Conservation (phyloP, 1,140 invertebrate genomes). For the Yoshiicerus persimilis region DNA sequence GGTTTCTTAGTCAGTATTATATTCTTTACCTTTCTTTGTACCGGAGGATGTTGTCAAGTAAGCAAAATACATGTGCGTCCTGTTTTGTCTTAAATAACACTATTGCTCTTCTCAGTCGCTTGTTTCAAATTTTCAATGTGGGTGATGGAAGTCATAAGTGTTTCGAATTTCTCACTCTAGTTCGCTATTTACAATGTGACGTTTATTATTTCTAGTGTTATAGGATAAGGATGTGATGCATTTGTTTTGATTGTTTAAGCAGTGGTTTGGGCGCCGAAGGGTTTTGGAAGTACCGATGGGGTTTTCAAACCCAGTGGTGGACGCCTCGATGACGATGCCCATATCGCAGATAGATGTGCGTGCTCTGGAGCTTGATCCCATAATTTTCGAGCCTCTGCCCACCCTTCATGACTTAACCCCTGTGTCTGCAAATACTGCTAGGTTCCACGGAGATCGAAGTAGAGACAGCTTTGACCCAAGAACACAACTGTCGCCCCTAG, state of each 20-base stretch:
- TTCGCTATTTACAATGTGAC: too few relatives aligned
- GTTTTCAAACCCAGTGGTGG: constrained; percentile 3
- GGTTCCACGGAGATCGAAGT: background rate
- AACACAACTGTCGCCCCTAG: background rate
- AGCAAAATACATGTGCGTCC: background rate
- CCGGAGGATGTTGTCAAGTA: constrained; percentile 15
- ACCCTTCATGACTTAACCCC: constrained; percentile 39
- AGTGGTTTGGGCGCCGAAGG: constrained; percentile 35
- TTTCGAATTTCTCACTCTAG: too few relatives aligned
- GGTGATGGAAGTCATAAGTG: too few relatives aligned
- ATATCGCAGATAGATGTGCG: constrained; percentile 46
- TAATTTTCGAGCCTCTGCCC: constrained; percentile 47
- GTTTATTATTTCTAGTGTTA: too few relatives aligned
- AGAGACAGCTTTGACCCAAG: background rate
- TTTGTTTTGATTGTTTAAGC: background rate
- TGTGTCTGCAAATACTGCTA: background rate
- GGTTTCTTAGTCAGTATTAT: background rate
- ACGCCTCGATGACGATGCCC: background rate
- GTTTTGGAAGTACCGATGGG: constrained; percentile 3
- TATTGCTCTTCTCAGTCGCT: too few relatives aligned
- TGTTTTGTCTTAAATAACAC: too few relatives aligned
- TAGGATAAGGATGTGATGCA: too few relatives aligned
- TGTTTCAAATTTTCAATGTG: too few relatives aligned
- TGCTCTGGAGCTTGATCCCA: constrained; percentile 43
- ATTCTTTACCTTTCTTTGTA: background rate